Base-by-base conservation (phyloP, 2,888 invertebrate species). In the Oscheius sp. region DNA sequence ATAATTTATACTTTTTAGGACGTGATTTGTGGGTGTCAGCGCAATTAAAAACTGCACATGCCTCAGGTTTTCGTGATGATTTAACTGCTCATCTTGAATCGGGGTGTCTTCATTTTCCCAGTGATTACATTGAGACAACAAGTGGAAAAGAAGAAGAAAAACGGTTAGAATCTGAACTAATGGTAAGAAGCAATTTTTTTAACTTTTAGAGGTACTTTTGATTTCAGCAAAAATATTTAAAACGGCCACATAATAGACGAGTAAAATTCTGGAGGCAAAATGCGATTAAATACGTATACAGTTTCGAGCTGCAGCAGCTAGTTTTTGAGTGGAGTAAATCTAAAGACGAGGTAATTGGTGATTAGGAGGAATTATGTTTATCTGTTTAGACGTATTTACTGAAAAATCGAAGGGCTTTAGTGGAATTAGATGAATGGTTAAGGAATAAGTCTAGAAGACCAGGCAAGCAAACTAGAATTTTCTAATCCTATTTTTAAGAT, bases 1-100 rank as follows among this genome's bases (percentile, higher is more conserved):
- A n/a, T n/a, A n/a, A n/a, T n/a, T n/a, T n/a, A n/a, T n/a, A n/a
- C 20, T 20, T 64, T 67, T 52, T 61, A 74, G 77, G 76, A 4
- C 71, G 70, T 57, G 80, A 82, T 55, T 70, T 84, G 6, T 84
- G 84, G 84, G 64, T 82, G 6, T 70, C 80, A 8, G 72, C 81
- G 8, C 82, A 84, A 70, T 68, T 82, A 52, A 53, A 72, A 10
- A 76, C 74, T 23, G 82, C 77, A 6, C 73, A 75, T 31, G 81
- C 83, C n/a, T 74, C 73, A 37, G 83, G 83, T 6, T 46, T 78
- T n/a, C 65, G 72, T n/a, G 82, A 81, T 52, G 81, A 81, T 31
- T 45, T 65, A 25, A 70, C 77, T 1, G 76, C 78, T 15, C 78
- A 79, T 73, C 63, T 80, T 45, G 81, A 82, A 48, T 70, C 78